phyloP scores from a whole-genome alignment of 2,888 invertebrate genomes.

The Protophormia terraenovae region DNA sequence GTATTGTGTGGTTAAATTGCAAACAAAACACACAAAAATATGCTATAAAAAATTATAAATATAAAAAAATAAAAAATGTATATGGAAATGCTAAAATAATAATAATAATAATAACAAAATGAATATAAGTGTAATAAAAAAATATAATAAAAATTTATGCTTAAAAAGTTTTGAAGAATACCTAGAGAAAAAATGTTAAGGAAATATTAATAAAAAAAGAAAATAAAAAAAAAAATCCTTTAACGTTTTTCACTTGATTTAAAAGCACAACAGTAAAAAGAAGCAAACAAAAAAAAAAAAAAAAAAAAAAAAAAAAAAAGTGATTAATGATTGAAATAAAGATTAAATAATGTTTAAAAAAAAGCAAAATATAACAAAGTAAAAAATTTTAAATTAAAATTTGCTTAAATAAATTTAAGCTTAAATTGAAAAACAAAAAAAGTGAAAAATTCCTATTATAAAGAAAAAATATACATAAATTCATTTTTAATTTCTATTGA shows the following conservation, averaged over 20 bases:
- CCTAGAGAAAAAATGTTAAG: neutral
- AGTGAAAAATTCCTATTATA: no score
- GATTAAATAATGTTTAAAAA: neutral
- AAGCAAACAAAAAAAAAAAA: neutral
- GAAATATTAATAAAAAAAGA: neutral
- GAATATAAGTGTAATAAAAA: neutral
- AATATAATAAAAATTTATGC: neutral
- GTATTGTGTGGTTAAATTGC: neutral
- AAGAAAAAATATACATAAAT: neutral
- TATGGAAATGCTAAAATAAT: neutral
- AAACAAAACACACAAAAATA: neutral
- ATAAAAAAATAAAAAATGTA: neutral
- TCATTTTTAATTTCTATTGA: neutral
- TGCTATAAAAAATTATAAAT: neutral
- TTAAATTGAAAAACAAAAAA: neutral
- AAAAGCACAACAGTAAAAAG: neutral
- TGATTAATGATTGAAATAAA: slow-evolving; percentile 3
- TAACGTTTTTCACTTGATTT: neutral
- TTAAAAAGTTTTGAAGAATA: neutral
- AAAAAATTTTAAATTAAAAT: neutral
- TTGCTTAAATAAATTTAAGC: neutral
- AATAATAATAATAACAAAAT: no score
- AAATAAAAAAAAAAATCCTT: neutral
- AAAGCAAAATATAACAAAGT: neutral
- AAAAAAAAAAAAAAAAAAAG: neutral